Evolutionary conservation across 2,113 vertebrate species (phyloP).

Genomic region (Nothoprocta perdicaria): DNA sequence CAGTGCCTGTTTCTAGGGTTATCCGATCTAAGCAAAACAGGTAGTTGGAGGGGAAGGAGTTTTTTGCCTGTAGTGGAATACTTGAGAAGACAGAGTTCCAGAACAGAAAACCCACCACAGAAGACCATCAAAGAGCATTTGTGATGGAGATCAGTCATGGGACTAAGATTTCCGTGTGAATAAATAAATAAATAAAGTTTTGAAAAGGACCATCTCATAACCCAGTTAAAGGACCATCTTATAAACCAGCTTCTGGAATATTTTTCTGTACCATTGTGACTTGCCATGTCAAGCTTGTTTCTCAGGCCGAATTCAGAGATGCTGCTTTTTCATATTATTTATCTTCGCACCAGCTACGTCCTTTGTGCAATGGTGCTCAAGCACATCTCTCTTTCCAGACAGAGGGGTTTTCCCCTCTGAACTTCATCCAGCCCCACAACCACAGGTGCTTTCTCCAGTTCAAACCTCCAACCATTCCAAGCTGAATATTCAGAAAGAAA

Average conservation of each 20-base stretch:
- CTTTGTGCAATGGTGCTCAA: background rate
- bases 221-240: background rate
- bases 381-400: background rate
- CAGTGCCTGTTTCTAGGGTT: conserved; percentile 61
- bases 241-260: background rate
- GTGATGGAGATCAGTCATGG: background rate
- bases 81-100: background rate
- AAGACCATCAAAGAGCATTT: background rate
- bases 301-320: background rate
- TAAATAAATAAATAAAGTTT: background rate
- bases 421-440: background rate
- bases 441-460: background rate
- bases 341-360: background rate
- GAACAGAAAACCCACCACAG: conserved; percentile 2
- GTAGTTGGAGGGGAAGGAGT: conserved; percentile 17
- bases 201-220: background rate
- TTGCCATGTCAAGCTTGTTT: background rate
- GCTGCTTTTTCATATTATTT: background rate
- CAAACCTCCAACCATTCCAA: background rate
- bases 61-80: conserved; percentile 13
- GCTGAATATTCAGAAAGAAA: background rate
- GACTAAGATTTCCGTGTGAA: background rate
- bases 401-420: background rate
- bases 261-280: background rate
- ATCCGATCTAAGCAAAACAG: conserved; percentile 18